These are phyloP conservation scores for Rhinogobio ventralis DNA, from an alignment of 2,797 vertebrate genomes.

Conservation along the genomic window DNA sequence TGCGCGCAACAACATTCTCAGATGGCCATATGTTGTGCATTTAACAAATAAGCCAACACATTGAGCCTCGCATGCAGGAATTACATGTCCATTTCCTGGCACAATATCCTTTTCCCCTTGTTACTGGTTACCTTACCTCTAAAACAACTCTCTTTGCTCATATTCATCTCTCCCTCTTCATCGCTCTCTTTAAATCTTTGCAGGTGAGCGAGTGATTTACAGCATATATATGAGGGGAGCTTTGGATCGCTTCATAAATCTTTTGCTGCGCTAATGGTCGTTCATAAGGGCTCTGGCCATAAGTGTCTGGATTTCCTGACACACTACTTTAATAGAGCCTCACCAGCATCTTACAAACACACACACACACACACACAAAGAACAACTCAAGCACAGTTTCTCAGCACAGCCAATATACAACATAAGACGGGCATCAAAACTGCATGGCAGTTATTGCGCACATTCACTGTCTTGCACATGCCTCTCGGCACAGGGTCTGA, in stretches of 20 bases:
- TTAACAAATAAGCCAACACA: constrained; percentile 24
- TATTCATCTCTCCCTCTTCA: neutral
- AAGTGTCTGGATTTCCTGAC: constrained; percentile 58
- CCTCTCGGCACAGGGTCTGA: constrained; percentile 11
- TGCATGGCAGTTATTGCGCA: neutral
- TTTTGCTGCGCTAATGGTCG: constrained; percentile 53
- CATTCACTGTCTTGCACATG: neutral
- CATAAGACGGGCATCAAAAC: neutral
- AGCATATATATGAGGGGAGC: constrained; percentile 37
- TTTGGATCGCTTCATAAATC: constrained; percentile 57
- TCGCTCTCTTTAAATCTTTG: constrained; percentile 13
- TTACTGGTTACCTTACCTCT: neutral
- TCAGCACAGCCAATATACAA: neutral
- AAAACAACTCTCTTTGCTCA: constrained; percentile 7
- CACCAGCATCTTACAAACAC: constrained; percentile 27
- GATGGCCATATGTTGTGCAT: constrained; percentile 35
- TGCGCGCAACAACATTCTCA: neutral
- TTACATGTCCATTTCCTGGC: constrained; percentile 38
- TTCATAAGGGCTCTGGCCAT: constrained; percentile 53
- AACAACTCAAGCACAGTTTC: neutral
- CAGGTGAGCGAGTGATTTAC: constrained; percentile 48
- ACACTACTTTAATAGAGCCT: constrained; percentile 44
- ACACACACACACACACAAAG: neutral
- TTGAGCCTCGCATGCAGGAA: constrained; percentile 2
- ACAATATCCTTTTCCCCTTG: constrained; percentile 1